A percentile compares a stretch with the other conserved stretches of the same genome.
Evolutionary conservation across 2,888 invertebrate species (phyloP).

Genomic region (Trichopria drosophilae): DNA sequence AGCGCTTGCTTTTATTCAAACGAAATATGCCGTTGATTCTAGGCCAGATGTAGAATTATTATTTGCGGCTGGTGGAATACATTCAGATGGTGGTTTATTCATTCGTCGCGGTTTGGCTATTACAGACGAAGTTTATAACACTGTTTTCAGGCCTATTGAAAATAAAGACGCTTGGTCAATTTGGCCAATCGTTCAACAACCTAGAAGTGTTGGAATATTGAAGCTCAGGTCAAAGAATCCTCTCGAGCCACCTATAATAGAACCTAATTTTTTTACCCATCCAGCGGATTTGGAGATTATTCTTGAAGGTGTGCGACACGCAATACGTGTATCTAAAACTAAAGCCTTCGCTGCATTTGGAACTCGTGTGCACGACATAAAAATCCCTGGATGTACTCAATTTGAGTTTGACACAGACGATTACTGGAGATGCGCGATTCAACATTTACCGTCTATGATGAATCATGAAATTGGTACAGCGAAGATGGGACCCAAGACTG

Average conservation of each 20-base stretch:
- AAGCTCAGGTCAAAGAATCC: constrained; percentile 73
- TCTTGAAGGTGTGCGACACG: constrained; percentile 62
- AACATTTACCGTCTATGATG: constrained; percentile 65
- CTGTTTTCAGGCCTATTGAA: constrained; percentile 58
- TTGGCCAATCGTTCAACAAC: constrained; percentile 73
- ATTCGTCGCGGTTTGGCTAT: constrained; percentile 51
- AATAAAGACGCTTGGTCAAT: constrained; percentile 60
- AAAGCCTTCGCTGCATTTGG: constrained; percentile 60
- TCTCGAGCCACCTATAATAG: constrained; percentile 70
- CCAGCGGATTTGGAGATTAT: constrained; percentile 57
- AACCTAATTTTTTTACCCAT: constrained; percentile 79
- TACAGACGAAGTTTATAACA: constrained; percentile 54
- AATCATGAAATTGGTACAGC: constrained; percentile 67
- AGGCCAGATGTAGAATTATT: constrained; percentile 59
- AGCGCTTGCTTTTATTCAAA: constrained; percentile 56
- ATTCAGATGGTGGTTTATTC: constrained; percentile 59
- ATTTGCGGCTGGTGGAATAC: constrained; percentile 60
- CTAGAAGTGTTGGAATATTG: constrained; percentile 71
- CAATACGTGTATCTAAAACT: constrained; percentile 60
- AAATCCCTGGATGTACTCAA: constrained; percentile 63
- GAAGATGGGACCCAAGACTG: constrained; percentile 63
- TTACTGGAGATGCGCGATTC: constrained; percentile 70
- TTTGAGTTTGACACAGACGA: constrained; percentile 62
- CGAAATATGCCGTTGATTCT: constrained; percentile 55
- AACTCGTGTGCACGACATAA: constrained; percentile 53